Conservation (phyloP, 2,113 vertebrate genomes). For the Polypterus senegalus region DNA sequence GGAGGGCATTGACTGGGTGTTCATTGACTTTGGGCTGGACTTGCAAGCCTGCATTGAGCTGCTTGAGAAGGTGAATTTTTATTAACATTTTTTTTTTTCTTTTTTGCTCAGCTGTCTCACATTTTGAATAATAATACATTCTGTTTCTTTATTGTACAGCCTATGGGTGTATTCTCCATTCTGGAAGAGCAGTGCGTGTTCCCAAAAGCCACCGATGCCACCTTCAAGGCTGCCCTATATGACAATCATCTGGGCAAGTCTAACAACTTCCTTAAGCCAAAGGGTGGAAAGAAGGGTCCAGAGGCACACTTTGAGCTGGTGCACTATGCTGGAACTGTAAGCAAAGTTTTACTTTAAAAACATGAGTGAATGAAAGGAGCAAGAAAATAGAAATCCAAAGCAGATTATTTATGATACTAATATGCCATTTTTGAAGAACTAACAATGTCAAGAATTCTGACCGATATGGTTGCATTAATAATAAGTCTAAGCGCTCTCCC, state of each 20-base stretch:
- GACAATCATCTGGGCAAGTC: conserved; percentile 29
- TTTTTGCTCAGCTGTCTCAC: too few species aligned
- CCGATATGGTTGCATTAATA: too few species aligned
- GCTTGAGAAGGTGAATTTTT: too few species aligned
- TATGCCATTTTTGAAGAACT: too few species aligned
- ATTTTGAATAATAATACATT: too few species aligned
- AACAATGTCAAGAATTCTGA: too few species aligned
- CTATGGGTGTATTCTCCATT: conserved; percentile 41
- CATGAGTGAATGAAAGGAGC: too few species aligned
- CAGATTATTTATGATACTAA: too few species aligned
- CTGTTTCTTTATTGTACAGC: conserved; percentile 14
- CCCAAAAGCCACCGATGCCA: conserved; percentile 26
- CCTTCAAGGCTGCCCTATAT: conserved; percentile 23
- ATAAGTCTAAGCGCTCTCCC: too few species aligned
- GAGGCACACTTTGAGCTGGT: conserved; percentile 21
- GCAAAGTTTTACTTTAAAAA: neutral
- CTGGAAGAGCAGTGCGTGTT: conserved; percentile 35
- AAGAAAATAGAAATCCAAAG: too few species aligned
- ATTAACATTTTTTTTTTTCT: neutral
- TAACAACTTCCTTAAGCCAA: conserved; percentile 26
- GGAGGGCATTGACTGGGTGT: conserved; percentile 31
- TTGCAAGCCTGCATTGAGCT: conserved; percentile 29
- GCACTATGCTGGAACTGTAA: conserved; percentile 13
- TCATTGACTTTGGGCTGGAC: conserved; percentile 38
- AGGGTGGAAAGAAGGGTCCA: conserved; percentile 21